Conservation (phyloP, 37 sponge, comb jelly and placozoan species). For the Crambe crambe region DNA sequence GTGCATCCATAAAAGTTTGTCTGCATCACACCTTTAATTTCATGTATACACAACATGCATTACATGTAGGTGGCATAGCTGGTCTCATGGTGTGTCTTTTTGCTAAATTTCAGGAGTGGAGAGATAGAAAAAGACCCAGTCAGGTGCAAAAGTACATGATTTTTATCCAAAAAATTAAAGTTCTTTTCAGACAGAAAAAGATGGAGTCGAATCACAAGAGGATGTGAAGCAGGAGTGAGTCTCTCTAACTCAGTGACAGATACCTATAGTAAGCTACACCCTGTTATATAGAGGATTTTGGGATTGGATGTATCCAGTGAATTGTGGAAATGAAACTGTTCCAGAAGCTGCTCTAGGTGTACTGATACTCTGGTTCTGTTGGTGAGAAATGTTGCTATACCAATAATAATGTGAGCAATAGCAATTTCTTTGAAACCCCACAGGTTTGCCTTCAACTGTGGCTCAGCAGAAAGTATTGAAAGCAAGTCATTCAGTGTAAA, state of each 20-base stretch:
- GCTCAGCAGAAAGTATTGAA: slow-evolving; percentile 86
- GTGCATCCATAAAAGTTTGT: no score
- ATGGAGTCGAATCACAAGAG: slow-evolving; percentile 20
- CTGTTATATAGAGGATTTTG: slow-evolving; percentile 45
- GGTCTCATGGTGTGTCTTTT: slow-evolving; percentile 75
- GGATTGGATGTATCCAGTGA: slow-evolving; percentile 85
- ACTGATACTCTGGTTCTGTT: slow-evolving; percentile 89
- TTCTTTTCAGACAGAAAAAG: not conserved
- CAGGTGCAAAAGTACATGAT: not conserved
- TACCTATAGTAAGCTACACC: not conserved
- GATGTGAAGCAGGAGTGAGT: slow-evolving; percentile 26
- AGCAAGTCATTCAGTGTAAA: slow-evolving; percentile 15
- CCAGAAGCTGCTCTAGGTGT: slow-evolving; percentile 90
- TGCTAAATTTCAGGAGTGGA: slow-evolving; percentile 71
- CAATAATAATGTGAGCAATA: not conserved
- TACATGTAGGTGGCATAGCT: slow-evolving; percentile 68
- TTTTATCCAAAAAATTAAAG: not conserved
- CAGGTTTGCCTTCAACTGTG: slow-evolving; percentile 96
- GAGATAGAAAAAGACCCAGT: slow-evolving; percentile 14
- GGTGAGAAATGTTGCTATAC: slow-evolving; percentile 35
- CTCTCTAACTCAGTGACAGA: not conserved
- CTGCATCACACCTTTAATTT: no score
- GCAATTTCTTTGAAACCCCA: not conserved
- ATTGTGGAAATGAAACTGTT: slow-evolving; percentile 77
- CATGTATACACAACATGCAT: no score